Evolutionary conservation across 1,140 invertebrate genomes (phyloP).

Genomic region (Eriosoma lanigerum): DNA sequence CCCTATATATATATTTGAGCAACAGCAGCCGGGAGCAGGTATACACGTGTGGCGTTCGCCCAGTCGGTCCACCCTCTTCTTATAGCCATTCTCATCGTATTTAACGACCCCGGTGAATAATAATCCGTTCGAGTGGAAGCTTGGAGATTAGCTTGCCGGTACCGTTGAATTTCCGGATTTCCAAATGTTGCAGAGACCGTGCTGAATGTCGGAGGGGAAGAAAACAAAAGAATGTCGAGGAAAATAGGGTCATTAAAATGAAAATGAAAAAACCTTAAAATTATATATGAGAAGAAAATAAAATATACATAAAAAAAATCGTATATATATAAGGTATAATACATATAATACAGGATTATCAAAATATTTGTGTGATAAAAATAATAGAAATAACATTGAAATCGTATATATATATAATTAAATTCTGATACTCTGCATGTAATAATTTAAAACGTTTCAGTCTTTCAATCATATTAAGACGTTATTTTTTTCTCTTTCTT

Average conservation of each 20-base stretch:
- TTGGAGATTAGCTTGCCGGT: conserved; percentile 39
- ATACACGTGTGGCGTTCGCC: conserved; percentile 9
- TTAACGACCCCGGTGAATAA: conserved; percentile 19
- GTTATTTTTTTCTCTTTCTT: too few relatives aligned
- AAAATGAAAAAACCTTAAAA: background rate
- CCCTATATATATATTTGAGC: background rate
- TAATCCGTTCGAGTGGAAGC: conserved; percentile 51
- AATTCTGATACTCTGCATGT: too few relatives aligned
- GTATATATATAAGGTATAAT: too few relatives aligned
- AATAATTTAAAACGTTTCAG: too few relatives aligned
- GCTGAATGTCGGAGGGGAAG: background rate
- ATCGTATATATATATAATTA: too few relatives aligned
- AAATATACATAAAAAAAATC: too few relatives aligned
- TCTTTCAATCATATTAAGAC: too few relatives aligned
- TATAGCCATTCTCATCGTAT: background rate
- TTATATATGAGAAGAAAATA: background rate
- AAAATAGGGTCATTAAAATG: conserved; percentile 38
- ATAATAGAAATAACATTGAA: too few relatives aligned
- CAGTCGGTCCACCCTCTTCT: background rate
- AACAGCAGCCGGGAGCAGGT: conserved; percentile 21
- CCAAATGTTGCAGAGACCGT: too few relatives aligned
- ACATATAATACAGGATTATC: too few relatives aligned
- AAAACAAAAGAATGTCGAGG: conserved; percentile 28
- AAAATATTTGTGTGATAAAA: too few relatives aligned
- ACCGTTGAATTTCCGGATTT: conserved; percentile 34